A percentile compares a stretch with the other conserved stretches of the same genome.
Conservation (phyloP, 2,888 invertebrate genomes). For the Taphrorychus bicolor region DNA sequence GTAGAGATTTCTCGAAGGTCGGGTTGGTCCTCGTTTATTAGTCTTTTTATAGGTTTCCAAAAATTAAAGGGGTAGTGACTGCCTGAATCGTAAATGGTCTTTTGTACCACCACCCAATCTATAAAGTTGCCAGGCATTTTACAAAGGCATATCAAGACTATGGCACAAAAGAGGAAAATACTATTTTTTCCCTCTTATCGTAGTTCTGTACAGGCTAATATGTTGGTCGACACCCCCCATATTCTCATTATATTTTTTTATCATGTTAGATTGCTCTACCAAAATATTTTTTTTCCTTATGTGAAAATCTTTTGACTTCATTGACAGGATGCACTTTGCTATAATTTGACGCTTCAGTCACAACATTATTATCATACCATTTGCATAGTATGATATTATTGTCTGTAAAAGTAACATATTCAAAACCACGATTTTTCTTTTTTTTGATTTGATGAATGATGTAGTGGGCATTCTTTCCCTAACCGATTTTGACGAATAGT, state of each 20-base stretch:
- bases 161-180: slow-evolving; percentile 48
- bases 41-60: slow-evolving; percentile 26
- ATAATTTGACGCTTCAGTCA: slow-evolving; percentile 9
- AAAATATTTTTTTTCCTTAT: slow-evolving; percentile 39
- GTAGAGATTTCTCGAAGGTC: background rate
- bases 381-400: slow-evolving; percentile 9
- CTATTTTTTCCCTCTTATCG: slow-evolving; percentile 47
- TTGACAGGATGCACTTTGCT: slow-evolving; percentile 17
- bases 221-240: slow-evolving; percentile 50
- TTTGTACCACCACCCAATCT: slow-evolving; percentile 37
- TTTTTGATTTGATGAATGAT: background rate
- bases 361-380: slow-evolving; percentile 29
- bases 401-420: background rate
- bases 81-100: slow-evolving; percentile 44
- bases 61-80: slow-evolving; percentile 38
- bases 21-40: slow-evolving; percentile 25
- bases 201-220: slow-evolving; percentile 42
- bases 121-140: slow-evolving; percentile 49
- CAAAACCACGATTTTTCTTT: background rate
- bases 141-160: slow-evolving; percentile 45
- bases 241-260: slow-evolving; percentile 43
- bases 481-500: slow-evolving; percentile 18
- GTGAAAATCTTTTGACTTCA: slow-evolving; percentile 29
- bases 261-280: slow-evolving; percentile 41
- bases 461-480: background rate